Evolutionary conservation across 1,140 invertebrate species (phyloP), one percentile per base, ranked within the genome.

Genomic region (Diachasma alloeum): DNA sequence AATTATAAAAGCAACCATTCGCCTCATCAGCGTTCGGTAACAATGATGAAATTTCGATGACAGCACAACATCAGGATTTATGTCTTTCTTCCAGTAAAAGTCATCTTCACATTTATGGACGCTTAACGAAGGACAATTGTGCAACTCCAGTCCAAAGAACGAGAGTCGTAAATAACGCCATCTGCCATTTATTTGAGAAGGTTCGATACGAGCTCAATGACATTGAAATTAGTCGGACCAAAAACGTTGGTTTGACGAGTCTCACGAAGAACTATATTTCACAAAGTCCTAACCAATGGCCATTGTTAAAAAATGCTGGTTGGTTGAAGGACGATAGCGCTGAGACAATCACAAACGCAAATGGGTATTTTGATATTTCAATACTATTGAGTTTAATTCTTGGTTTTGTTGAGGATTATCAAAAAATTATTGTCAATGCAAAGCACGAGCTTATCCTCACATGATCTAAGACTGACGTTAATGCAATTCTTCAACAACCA

Each of bases 361-460:
- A n/a, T n/a, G n/a, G n/a, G n/a, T n/a, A n/a, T n/a, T n/a, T n/a
- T n/a, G n/a, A n/a, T n/a, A 66, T 85, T 42, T 80, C 78, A 36
- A 81, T 91, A 59, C 88, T 88, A 8, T 67, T 91, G n/a, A 85
- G 80, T 67, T 75, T 85, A 48, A 56, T 90, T 1, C 76, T 89
- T 0, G 87, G 88, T n/a, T 90, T 90, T 82, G 86, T 85, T 67
- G 87, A 91, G 81, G 88, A 91, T 81, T 91, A 89, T 82, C 79
- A 81, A 72, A 87, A 87, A 83, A 85, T 91, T 48, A 78, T 90
- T 22, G 67, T 89, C 8, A 90, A n/a, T n/a, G n/a, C n/a, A n/a
- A n/a, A n/a, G n/a, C n/a, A n/a, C n/a, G n/a, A n/a, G n/a, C n/a
- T n/a, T 19, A 83, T 90, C 80, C 77, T 90, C 26, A 85, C 85